These are phyloP conservation scores for Notarius lentiginosus DNA, from an alignment of 2,113 vertebrate genomes.

Conservation along the genomic window DNA sequence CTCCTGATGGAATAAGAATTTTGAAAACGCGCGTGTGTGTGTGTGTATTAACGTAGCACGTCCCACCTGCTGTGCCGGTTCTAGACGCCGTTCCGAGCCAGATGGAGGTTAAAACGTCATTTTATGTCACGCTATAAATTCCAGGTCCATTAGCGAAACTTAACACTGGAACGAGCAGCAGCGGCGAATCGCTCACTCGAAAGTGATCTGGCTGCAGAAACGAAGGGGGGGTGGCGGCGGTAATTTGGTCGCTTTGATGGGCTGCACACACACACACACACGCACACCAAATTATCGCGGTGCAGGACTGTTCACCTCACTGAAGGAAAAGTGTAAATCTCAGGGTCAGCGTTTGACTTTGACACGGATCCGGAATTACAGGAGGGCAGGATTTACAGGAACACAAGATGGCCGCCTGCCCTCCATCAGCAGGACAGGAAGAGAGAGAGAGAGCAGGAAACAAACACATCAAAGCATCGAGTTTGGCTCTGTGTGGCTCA, in stretches of 20 bases:
- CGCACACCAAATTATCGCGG: constrained; percentile 44
- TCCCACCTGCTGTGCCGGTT: constrained; percentile 59
- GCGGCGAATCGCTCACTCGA: constrained; percentile 6
- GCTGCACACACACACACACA: background rate
- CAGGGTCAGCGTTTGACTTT: constrained; percentile 3
- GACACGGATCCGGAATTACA: background rate
- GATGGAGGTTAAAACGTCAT: constrained; percentile 62
- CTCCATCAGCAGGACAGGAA: background rate
- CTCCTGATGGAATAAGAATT: background rate
- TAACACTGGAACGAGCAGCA: constrained; percentile 60
- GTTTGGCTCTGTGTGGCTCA: background rate
- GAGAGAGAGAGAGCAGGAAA: background rate
- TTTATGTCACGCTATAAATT: constrained; percentile 72
- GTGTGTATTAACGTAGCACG: too few relatives aligned
- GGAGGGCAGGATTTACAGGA: constrained; percentile 16
- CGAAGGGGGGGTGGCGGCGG: background rate
- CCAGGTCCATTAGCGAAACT: constrained; percentile 69
- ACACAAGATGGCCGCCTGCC: background rate
- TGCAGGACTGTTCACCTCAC: constrained; percentile 11
- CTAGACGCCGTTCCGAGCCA: constrained; percentile 59
- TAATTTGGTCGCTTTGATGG: constrained; percentile 42
- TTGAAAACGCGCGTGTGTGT: constrained; percentile 7
- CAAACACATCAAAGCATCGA: background rate
- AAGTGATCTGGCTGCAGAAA: constrained; percentile 38
- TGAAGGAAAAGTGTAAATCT: constrained; percentile 41